These are phyloP conservation scores for Mycetomoellerius zeteki DNA, from an alignment of 1,140 invertebrate species.

Conservation along the genomic window DNA sequence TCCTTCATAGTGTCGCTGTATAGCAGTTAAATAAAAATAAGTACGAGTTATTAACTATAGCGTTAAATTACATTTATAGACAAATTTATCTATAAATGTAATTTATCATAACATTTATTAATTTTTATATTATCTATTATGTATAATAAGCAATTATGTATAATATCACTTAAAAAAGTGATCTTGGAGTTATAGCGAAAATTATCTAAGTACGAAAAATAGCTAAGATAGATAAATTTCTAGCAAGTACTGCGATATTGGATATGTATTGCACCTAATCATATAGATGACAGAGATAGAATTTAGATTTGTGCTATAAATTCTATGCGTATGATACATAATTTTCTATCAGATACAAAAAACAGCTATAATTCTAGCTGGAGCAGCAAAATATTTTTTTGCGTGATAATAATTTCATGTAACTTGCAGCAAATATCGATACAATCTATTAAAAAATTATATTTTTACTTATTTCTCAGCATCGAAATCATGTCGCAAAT, in stretches of 20 bases:
- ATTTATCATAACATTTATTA: neutral
- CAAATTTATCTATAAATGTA: neutral
- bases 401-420: neutral
- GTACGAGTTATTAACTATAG: neutral
- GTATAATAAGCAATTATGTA: neutral
- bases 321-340: too few species aligned
- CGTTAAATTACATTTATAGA: neutral
- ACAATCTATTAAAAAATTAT: neutral
- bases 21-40: slow-evolving; percentile 6
- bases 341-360: too few species aligned
- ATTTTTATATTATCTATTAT: neutral
- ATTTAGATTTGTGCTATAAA: too few species aligned
- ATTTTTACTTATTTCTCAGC: neutral
- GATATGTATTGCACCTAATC: too few species aligned
- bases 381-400: too few species aligned
- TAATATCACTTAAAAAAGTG: too few species aligned
- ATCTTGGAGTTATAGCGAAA: too few species aligned
- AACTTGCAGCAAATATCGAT: neutral
- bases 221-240: too few species aligned
- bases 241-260: too few species aligned
- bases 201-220: too few species aligned
- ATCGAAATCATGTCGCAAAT: neutral
- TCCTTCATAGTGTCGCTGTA: neutral
- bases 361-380: too few species aligned
- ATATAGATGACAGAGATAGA: too few species aligned